Evolutionary conservation across 1,140 invertebrate genomes (phyloP).

Genomic region (Caligus rogercresseyi): DNA sequence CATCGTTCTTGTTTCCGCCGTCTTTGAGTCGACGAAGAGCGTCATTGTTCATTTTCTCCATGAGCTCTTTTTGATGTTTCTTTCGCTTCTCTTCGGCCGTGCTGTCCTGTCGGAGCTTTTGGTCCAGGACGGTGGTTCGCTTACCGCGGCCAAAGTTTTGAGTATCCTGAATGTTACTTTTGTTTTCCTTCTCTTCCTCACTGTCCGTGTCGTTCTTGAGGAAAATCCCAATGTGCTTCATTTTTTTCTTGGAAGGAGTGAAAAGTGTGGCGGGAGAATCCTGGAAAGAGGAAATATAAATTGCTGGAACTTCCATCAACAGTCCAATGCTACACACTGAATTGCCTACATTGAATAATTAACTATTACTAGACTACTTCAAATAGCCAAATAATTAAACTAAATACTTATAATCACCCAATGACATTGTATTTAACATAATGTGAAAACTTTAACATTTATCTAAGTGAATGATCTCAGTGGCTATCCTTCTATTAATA

Average conservation of each 20-base stretch:
- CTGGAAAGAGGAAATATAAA: constrained; percentile 30
- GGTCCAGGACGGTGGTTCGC: constrained; percentile 81
- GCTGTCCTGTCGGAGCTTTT: constrained; percentile 77
- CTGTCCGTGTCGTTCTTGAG: constrained; percentile 57
- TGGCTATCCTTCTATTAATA: no score
- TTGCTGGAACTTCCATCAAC: no score
- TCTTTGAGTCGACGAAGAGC: constrained; percentile 65
- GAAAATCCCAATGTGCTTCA: constrained; percentile 91
- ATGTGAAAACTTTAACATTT: no score
- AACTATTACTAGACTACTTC: no score
- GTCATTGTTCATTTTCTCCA: constrained; percentile 69
- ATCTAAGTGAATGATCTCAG: no score
- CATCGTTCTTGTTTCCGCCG: constrained; percentile 48
- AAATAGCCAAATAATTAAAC: neutral
- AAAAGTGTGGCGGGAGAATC: constrained; percentile 61
- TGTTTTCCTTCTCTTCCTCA: constrained; percentile 63
- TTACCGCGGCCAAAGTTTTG: constrained; percentile 59
- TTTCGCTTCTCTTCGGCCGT: constrained; percentile 93
- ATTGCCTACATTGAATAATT: no score
- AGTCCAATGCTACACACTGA: no score
- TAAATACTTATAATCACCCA: no score
- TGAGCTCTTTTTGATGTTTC: constrained; percentile 88
- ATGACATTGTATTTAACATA: no score
- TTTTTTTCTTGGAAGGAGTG: constrained; percentile 81
- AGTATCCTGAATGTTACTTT: constrained; percentile 42